Conservation (phyloP, 2,113 vertebrate genomes). For the Haemorhous mexicanus region DNA sequence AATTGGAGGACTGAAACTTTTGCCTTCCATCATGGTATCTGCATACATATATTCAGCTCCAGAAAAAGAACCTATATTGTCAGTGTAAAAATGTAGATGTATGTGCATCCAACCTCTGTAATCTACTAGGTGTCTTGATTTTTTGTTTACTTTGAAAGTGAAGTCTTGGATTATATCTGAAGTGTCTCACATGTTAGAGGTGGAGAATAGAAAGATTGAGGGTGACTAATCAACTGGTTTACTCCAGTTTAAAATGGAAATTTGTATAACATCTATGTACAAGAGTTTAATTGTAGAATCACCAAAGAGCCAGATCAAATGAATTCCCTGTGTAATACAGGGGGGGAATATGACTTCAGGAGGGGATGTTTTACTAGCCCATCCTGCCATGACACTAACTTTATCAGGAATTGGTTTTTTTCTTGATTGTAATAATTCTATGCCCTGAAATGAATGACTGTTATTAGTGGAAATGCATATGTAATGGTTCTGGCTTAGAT, state of each 20-base stretch:
- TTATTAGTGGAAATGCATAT: background rate
- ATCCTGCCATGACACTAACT: background rate
- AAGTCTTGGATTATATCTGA: background rate
- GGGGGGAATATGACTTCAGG: background rate
- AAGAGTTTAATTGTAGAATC: background rate
- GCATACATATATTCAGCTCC: accelerated
- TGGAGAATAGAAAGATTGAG: background rate
- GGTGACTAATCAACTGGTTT: background rate
- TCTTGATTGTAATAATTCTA: background rate
- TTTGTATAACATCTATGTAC: background rate
- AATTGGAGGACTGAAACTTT: background rate
- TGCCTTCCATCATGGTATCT: background rate
- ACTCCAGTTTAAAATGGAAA: background rate
- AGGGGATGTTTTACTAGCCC: background rate
- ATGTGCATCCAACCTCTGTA: background rate
- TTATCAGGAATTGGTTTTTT: background rate
- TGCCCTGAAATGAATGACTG: background rate
- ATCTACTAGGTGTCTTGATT: background rate
- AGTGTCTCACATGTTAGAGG: background rate
- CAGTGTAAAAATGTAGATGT: background rate
- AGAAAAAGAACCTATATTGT: background rate
- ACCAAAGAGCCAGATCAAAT: background rate
- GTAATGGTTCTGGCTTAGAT: background rate
- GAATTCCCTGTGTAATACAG: background rate
- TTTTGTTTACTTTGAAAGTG: background rate